phyloP scores from a whole-genome alignment of 2,888 invertebrate species.

The Mystacides longicornis region DNA sequence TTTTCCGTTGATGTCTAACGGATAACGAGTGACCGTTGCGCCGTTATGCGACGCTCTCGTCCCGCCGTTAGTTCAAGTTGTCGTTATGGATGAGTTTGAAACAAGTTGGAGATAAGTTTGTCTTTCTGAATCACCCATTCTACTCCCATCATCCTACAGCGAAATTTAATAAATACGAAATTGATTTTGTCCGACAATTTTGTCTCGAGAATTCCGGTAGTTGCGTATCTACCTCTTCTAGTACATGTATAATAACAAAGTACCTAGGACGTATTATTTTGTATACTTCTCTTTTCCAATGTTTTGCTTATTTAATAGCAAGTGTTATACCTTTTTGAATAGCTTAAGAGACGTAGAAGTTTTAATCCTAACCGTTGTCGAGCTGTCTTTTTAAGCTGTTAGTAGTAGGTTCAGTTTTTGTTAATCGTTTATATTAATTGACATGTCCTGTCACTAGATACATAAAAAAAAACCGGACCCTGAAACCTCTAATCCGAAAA shows the following conservation, averaged over 20 bases:
- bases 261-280: not conserved
- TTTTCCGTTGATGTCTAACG: slow-evolving; percentile 9
- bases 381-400: too few species aligned
- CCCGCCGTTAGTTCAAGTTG: slow-evolving; percentile 15
- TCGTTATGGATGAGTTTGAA: slow-evolving; percentile 13
- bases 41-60: slow-evolving; percentile 15
- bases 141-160: not conserved
- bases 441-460: too few species aligned
- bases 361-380: too few species aligned
- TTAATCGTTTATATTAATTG: too few species aligned
- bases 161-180: not conserved
- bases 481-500: too few species aligned
- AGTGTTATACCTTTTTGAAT: too few species aligned
- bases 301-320: too few species aligned
- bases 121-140: not conserved
- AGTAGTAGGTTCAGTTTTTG: too few species aligned
- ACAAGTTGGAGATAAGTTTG: slow-evolving; percentile 1
- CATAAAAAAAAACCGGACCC: too few species aligned
- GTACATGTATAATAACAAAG: not conserved
- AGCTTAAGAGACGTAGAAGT: too few species aligned
- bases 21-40: slow-evolving; percentile 18
- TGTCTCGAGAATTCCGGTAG: not conserved
- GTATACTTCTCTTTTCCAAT: not conserved
- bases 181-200: not conserved
- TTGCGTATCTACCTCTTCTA: too few species aligned